Percentiles rank a stretch among this genome's conserved stretches.
phyloP scores from a whole-genome alignment of 2,888 invertebrate genomes.

The Spodoptera picta region DNA sequence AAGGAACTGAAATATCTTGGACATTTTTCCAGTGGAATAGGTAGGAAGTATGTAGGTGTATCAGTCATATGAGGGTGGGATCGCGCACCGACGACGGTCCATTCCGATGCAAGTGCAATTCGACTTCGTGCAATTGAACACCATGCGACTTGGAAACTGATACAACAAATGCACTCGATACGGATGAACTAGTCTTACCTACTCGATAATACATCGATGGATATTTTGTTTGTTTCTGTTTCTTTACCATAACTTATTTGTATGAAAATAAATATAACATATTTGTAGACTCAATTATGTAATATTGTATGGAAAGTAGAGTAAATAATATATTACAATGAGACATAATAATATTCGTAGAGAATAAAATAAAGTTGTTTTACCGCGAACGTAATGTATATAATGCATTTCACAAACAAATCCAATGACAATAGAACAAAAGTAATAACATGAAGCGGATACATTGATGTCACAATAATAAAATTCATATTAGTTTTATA shows the following conservation, averaged over 20 bases:
- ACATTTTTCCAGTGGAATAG: slow-evolving; percentile 45
- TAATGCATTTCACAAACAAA: slow-evolving; percentile 31
- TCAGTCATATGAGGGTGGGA: slow-evolving; percentile 41
- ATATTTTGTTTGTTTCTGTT: slow-evolving; percentile 29
- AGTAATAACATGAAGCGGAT: slow-evolving; percentile 26
- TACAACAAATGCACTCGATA: slow-evolving; percentile 70
- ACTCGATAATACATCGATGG: slow-evolving; percentile 21
- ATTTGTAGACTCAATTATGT: background rate
- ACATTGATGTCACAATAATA: slow-evolving; percentile 59
- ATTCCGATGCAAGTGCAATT: slow-evolving; percentile 63
- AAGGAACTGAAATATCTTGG: slow-evolving; percentile 36
- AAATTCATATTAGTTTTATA: slow-evolving; percentile 71
- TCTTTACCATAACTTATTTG: slow-evolving; percentile 2
- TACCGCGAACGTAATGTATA: slow-evolving; percentile 21
- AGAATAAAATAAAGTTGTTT: slow-evolving; percentile 5
- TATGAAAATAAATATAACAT: slow-evolving; percentile 1
- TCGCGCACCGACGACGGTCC: slow-evolving; percentile 47
- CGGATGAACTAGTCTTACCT: slow-evolving; percentile 9
- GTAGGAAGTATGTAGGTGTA: slow-evolving; percentile 12
- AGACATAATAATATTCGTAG: too few relatives aligned
- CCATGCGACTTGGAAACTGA: slow-evolving; percentile 82
- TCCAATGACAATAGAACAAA: slow-evolving; percentile 35
- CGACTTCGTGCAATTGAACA: slow-evolving; percentile 81
- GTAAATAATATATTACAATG: too few relatives aligned
- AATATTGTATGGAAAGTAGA: background rate